These are phyloP conservation scores for Acanthosepion esculentum DNA, from an alignment of 2,888 invertebrate species.

Conservation along the genomic window DNA sequence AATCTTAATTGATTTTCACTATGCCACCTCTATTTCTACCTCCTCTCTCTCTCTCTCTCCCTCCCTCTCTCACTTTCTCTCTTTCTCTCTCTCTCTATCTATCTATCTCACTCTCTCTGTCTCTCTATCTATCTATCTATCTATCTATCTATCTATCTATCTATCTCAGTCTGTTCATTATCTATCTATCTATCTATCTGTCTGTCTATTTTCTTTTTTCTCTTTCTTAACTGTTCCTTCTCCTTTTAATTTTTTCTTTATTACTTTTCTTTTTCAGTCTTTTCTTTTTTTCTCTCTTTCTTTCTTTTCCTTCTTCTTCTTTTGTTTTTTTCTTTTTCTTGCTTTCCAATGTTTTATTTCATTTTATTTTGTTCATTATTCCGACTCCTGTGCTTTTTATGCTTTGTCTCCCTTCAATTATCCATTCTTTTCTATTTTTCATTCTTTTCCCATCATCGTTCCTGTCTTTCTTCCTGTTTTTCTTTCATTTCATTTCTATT, in stretches of 20 bases:
- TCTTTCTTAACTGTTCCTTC: too few relatives aligned
- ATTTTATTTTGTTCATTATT: neutral
- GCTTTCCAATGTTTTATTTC: neutral
- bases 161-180: too few relatives aligned
- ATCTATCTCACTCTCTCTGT: too few relatives aligned
- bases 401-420: rapidly evolving
- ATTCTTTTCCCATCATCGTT: neutral
- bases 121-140: too few relatives aligned
- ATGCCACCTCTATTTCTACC: neutral
- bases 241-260: too few relatives aligned
- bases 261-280: too few relatives aligned
- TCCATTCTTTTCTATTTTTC: neutral
- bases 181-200: too few relatives aligned
- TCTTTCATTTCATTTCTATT: too few relatives aligned
- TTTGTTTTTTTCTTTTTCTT: neutral
- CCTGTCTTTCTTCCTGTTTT: neutral
- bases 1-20: neutral
- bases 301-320: neutral
- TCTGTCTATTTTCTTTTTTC: too few relatives aligned
- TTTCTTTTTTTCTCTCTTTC: neutral
- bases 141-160: too few relatives aligned
- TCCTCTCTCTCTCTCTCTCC: neutral
- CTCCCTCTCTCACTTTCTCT: neutral
- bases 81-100: too few relatives aligned
- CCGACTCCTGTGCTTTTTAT: neutral